Evolutionary conservation across 2,113 vertebrate species (phyloP).

Genomic region (Gambusia affinis): DNA sequence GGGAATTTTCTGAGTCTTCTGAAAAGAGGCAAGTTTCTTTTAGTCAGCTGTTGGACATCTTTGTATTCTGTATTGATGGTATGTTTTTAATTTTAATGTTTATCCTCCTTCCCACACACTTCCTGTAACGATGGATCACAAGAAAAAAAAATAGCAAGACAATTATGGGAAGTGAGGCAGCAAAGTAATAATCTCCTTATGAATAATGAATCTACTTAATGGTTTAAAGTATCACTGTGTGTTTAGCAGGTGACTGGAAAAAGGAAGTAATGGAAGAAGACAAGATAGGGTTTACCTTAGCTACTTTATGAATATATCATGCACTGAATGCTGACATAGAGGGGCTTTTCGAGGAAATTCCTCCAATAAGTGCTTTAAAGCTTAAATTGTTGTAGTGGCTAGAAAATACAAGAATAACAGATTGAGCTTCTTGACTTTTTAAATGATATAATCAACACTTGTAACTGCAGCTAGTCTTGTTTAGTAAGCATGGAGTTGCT

Average conservation of each 20-base stretch:
- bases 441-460: conserved; percentile 49
- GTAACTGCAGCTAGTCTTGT: conserved; percentile 40
- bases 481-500: conserved; percentile 56
- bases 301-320: conserved; percentile 16
- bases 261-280: conserved; percentile 51
- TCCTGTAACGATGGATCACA: conserved; percentile 64
- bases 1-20: conserved; percentile 6
- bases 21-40: conserved; percentile 22
- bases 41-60: conserved; percentile 18
- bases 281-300: conserved; percentile 48
- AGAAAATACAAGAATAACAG: background rate
- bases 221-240: conserved; percentile 63
- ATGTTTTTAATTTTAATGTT: conserved; percentile 72
- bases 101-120: conserved; percentile 57
- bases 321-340: background rate
- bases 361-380: conserved; percentile 17
- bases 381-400: background rate
- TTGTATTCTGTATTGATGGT: conserved; percentile 51
- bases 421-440: background rate
- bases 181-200: conserved; percentile 77
- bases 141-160: conserved; percentile 65
- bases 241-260: conserved; percentile 67
- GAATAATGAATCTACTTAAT: conserved; percentile 80
- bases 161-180: conserved; percentile 76
- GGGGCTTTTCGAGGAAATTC: background rate